These are phyloP conservation scores for Leucophenga maculata DNA, from an alignment of 2,888 invertebrate genomes.

Conservation along the genomic window DNA sequence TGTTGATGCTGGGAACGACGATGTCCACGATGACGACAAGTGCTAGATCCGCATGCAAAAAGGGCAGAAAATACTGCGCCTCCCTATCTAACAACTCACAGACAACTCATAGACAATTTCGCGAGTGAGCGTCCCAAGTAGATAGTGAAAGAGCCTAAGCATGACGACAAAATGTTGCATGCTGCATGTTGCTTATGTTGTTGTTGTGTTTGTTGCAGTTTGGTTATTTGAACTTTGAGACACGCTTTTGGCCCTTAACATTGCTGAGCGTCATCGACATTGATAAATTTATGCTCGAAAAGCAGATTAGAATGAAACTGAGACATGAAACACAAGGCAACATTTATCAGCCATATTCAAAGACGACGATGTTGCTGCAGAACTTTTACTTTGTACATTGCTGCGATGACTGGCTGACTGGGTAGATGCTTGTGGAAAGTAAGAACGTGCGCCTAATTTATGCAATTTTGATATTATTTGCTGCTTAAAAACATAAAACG, in stretches of 20 bases:
- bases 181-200: conserved; percentile 45
- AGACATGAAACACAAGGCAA: background rate
- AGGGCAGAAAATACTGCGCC: conserved; percentile 28
- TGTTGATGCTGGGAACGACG: background rate
- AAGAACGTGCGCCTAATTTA: conserved; percentile 49
- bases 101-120: conserved; percentile 15
- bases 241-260: conserved; percentile 69
- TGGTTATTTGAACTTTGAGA: conserved; percentile 64
- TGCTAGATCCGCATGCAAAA: conserved; percentile 12
- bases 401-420: too few species aligned
- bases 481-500: conserved; percentile 32
- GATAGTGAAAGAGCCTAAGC: conserved; percentile 32
- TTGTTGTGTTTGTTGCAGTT: conserved; percentile 41
- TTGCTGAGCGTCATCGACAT: conserved; percentile 57
- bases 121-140: conserved; percentile 2
- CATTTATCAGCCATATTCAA: conserved; percentile 7
- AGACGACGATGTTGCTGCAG: background rate
- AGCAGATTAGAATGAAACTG: conserved; percentile 15
- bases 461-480: conserved; percentile 45
- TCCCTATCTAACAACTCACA: conserved; percentile 33
- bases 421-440: background rate
- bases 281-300: conserved; percentile 12
- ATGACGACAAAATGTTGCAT: conserved; percentile 49
- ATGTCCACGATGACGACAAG: background rate
- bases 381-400: conserved; percentile 12